These are phyloP conservation scores for Engraulis encrasicolus DNA, from an alignment of 2,113 vertebrate species.

Conservation along the genomic window DNA sequence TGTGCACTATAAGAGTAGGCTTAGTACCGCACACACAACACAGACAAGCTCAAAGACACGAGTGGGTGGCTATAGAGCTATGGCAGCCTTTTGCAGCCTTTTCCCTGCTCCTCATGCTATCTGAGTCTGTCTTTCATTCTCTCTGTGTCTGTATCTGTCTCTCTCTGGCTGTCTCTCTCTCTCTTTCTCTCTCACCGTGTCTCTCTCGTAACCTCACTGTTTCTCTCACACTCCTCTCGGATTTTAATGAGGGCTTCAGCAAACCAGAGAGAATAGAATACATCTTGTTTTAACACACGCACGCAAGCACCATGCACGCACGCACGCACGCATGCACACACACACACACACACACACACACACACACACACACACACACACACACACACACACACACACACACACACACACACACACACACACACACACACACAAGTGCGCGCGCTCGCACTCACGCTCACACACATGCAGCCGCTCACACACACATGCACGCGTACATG, in stretches of 20 bases:
- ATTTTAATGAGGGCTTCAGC: constrained; percentile 23
- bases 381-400: not conserved
- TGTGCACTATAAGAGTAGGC: not conserved
- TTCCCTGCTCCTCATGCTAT: not conserved
- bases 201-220: not conserved
- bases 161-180: not conserved
- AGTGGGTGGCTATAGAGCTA: not conserved
- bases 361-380: constrained; percentile 24
- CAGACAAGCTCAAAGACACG: not conserved
- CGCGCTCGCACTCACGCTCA: constrained; percentile 14
- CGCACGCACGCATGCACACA: constrained; percentile 26
- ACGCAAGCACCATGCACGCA: constrained; percentile 7
- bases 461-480: no score
- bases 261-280: not conserved
- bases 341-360: constrained; percentile 12
- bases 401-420: constrained; percentile 27
- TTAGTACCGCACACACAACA: not conserved
- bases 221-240: not conserved
- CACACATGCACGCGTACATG: no score
- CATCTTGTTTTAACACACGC: not conserved
- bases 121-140: no score
- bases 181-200: not conserved
- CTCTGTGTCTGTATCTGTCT: not conserved
- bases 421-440: constrained; percentile 11
- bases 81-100: not conserved